Conservation (phyloP, 2,888 invertebrate genomes). For the Mylabris sibirica region DNA sequence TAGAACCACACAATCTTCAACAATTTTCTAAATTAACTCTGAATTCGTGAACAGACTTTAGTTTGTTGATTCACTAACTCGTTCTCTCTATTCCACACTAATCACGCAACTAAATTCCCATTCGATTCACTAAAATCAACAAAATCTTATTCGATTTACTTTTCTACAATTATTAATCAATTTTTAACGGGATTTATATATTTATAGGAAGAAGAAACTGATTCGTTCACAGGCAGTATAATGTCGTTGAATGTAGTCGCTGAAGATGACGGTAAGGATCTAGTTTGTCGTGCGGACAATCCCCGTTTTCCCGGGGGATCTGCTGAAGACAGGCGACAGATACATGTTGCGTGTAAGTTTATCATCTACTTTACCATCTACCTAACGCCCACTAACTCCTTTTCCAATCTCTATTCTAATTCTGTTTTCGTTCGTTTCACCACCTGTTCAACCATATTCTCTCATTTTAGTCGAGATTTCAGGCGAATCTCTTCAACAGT, state of each 20-base stretch:
- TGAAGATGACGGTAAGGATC: constrained; percentile 82
- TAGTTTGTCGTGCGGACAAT: constrained; percentile 86
- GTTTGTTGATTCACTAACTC: background rate
- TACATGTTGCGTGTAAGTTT: constrained; percentile 86
- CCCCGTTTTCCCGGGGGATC: constrained; percentile 85
- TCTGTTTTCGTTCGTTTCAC: constrained; percentile 25
- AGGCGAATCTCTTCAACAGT: background rate
- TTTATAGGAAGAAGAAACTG: constrained; percentile 68
- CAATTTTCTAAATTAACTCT: background rate
- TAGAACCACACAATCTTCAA: background rate
- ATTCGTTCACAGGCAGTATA: constrained; percentile 76
- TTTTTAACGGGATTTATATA: too few relatives aligned
- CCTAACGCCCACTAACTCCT: background rate
- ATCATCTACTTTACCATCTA: constrained; percentile 5
- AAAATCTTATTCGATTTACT: background rate
- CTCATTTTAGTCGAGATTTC: constrained; percentile 15
- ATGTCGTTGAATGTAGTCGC: constrained; percentile 77
- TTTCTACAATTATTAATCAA: background rate
- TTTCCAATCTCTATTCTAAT: background rate
- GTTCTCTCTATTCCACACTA: background rate
- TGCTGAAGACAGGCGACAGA: constrained; percentile 77
- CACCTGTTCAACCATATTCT: constrained; percentile 28
- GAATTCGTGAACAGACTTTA: background rate
- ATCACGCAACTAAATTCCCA: too few relatives aligned
- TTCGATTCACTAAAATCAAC: background rate